These are phyloP conservation scores for Zeuzera pyrina DNA, from an alignment of 2,888 invertebrate genomes.

Conservation along the genomic window DNA sequence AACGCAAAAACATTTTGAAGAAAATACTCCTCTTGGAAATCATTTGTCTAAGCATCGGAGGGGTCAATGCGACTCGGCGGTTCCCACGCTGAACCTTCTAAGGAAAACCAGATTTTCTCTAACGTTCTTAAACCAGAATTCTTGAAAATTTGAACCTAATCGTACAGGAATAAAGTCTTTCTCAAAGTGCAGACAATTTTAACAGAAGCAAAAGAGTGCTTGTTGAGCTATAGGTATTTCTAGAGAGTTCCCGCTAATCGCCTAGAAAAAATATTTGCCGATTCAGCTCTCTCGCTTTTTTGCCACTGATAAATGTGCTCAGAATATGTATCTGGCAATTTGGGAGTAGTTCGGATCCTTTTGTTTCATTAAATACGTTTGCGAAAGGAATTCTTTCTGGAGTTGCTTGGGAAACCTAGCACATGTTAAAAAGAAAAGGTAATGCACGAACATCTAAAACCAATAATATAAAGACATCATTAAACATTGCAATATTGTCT, in stretches of 20 bases:
- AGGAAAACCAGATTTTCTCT: slow-evolving; percentile 17
- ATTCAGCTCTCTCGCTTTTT: slow-evolving; percentile 55
- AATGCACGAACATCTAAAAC: not conserved
- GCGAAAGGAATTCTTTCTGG: slow-evolving; percentile 20
- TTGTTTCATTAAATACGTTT: slow-evolving; percentile 48
- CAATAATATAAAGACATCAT: not conserved
- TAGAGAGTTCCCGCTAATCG: slow-evolving; percentile 63
- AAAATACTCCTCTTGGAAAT: slow-evolving; percentile 51
- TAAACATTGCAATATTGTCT: too few species aligned
- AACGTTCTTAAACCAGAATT: not conserved
- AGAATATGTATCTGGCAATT: slow-evolving; percentile 57
- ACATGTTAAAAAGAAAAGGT: slow-evolving; percentile 15
- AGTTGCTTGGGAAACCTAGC: slow-evolving; percentile 25
- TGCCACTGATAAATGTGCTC: slow-evolving; percentile 58
- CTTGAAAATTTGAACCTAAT: not conserved
- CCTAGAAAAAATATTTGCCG: slow-evolving; percentile 68
- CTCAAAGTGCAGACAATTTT: not conserved
- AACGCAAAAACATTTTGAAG: slow-evolving; percentile 43
- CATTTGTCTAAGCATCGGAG: slow-evolving; percentile 65
- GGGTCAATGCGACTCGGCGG: slow-evolving; percentile 58
- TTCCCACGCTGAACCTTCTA: slow-evolving; percentile 59
- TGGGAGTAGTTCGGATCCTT: slow-evolving; percentile 39
- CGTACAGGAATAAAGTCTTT: not conserved
- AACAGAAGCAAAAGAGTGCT: slow-evolving; percentile 17
- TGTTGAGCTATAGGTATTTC: slow-evolving; percentile 47